These are phyloP conservation scores for Paracentrotus lividus DNA, from an alignment of 53 echinoderm and acorn worm genomes.

Conservation along the genomic window DNA sequence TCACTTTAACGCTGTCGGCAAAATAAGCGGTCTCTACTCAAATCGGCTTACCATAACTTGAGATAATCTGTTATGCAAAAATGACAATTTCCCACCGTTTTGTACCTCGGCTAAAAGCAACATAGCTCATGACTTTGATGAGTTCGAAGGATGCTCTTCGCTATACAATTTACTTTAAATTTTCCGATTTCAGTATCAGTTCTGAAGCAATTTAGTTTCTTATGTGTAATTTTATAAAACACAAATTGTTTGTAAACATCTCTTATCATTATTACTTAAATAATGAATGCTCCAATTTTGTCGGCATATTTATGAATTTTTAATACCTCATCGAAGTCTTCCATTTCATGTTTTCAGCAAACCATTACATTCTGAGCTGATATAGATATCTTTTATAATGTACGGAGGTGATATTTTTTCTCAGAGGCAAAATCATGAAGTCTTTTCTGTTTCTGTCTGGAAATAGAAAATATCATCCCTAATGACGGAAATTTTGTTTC, in stretches of 20 bases:
- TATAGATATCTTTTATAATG: too few species aligned
- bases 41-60: conserved; percentile 44
- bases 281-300: too few species aligned
- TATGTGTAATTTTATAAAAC: neutral
- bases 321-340: too few species aligned
- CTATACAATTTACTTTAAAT: neutral
- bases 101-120: neutral
- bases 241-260: neutral
- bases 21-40: neutral
- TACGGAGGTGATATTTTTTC: too few species aligned
- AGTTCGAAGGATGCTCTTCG: neutral
- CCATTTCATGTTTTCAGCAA: too few species aligned
- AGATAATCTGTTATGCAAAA: neutral
- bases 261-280: too few species aligned
- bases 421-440: too few species aligned
- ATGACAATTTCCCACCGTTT: conserved; percentile 2
- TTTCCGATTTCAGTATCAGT: neutral
- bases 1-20: conserved; percentile 19
- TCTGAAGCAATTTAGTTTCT: neutral
- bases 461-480: too few species aligned
- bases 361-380: too few species aligned
- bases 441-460: too few species aligned
- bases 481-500: too few species aligned
- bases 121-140: neutral
- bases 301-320: too few species aligned